Base-by-base conservation (phyloP, 2,797 vertebrate genomes). In the Protosalanx chinensis region DNA sequence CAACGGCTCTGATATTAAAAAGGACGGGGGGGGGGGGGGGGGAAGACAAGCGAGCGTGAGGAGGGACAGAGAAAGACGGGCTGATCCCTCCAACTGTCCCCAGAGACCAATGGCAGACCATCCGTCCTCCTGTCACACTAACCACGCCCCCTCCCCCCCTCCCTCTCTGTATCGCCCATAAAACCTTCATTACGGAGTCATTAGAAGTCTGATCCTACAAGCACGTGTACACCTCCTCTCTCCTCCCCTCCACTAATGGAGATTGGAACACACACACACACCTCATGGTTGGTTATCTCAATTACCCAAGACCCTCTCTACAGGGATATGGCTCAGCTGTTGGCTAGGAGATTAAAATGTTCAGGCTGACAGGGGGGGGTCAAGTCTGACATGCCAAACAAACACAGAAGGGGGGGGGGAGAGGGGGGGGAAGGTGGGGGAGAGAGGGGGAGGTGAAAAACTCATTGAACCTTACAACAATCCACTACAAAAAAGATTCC, bases 171-270 rank as follows among this genome's bases (percentile, higher is more conserved):
- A 87, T 87, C 79, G 37, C 78, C 83, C 85, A 87, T 89, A 89
- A 90, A 88, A 73, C 88, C 86, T 87, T 90, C 87, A 93, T 93
- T 91, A 92, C 70, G 71, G 71, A 85, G 79, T 88, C 87, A 91
- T 93, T 92, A 90, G 86, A 81, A 81, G 86, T 73, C 86, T 88
- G 88, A 87, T 93, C 91, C 91, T 88, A 92, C 91, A 90, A 88
- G 85, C 76, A 81, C 84, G 86, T 88, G 74, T 83, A 76, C 78
- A 72, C 72, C 68, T 70, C 37, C 23, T n/a, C 72, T 64, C 30
- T 20, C 56, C 62, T 30, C 41, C 41, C 76, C 76, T 74, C 74
- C 30, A 13, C 64, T 60, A 73, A 72, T 67, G 68, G 67, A 66
- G 75, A 61, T 67, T 60, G 69, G 80, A 75, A 80, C 77, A 73